Base-by-base conservation (phyloP, 2,797 vertebrate genomes). In the Oophaga sylvatica region DNA sequence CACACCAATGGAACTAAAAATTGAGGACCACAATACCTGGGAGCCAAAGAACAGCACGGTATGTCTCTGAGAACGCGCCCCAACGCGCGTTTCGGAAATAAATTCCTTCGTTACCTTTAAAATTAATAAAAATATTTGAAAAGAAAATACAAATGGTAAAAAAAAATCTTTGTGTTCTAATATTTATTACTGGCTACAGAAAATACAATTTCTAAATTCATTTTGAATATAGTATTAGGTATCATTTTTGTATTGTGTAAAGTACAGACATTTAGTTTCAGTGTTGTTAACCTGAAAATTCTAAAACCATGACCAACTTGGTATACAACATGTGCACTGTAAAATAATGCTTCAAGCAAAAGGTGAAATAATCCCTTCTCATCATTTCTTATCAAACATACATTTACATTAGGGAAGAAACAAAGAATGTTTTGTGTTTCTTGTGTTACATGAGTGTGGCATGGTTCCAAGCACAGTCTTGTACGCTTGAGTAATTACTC, bases 271-370 rank as follows among this genome's bases (percentile, higher is more conserved):
- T 57, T 75, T 26, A 2, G 9, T 31, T 77, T 84, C 71, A 85
- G n/a, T 77, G 73, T 62, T 76, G 29, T 60, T 59, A 62, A 60
- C 45, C 59, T 63, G 71, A 29, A 60, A 65, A 65, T 83, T 59
- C 76, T 70, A 73, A 89, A 89, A 88, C 90, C 81, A 76, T 63
- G 63, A 82, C 8, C 90, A 90, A 79, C 16, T 75, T 91, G 85
- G n/a, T 81, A 53, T 86, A 31, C 88, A 67, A 84, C 83, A 85
- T 75, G 48, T 83, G 41, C 67, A 85, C 73, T 85, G 73, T 85
- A 85, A 91, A 89, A 90, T 94, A 90, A 91, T 93, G 90, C 84
- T 93, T 80, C 45, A 84, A 84, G 65, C 80, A 77, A 29, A 77
- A 87, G 70, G 71, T 80, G 35, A 80, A 81, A 88, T 88, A 84